Conservation (phyloP, 2,797 vertebrate species). For the Glossophaga mutica region DNA sequence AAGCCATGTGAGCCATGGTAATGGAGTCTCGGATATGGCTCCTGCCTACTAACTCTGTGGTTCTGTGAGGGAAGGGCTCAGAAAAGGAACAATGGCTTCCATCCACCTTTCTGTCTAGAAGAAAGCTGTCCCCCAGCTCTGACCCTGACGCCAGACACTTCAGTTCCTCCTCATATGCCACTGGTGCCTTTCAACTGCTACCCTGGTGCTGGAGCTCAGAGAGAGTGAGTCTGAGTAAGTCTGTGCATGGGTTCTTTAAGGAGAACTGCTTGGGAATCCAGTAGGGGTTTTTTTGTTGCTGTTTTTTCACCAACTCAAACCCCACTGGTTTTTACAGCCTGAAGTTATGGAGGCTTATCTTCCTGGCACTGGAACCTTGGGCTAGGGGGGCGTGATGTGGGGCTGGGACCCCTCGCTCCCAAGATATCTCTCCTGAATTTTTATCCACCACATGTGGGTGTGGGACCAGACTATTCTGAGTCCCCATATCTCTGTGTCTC, state of each 20-base stretch:
- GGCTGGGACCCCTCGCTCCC: background rate
- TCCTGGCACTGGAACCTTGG: background rate
- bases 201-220: background rate
- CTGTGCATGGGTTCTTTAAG: background rate
- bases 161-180: background rate
- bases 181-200: background rate
- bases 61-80: background rate
- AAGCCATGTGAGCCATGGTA: background rate
- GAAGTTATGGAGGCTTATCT: background rate
- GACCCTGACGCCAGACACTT: background rate
- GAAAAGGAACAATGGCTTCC: background rate
- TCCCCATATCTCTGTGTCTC: background rate
- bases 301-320: background rate
- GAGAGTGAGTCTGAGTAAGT: background rate
- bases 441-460: background rate
- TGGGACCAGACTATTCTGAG: background rate
- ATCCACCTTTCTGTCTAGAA: background rate
- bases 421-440: background rate
- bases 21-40: background rate
- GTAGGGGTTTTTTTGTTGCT: background rate
- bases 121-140: background rate
- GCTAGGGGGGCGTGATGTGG: background rate
- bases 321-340: background rate
- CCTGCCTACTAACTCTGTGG: background rate
- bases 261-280: background rate